These are phyloP conservation scores for Thymelicus lineola DNA, from an alignment of 2,888 invertebrate genomes.

Conservation along the genomic window DNA sequence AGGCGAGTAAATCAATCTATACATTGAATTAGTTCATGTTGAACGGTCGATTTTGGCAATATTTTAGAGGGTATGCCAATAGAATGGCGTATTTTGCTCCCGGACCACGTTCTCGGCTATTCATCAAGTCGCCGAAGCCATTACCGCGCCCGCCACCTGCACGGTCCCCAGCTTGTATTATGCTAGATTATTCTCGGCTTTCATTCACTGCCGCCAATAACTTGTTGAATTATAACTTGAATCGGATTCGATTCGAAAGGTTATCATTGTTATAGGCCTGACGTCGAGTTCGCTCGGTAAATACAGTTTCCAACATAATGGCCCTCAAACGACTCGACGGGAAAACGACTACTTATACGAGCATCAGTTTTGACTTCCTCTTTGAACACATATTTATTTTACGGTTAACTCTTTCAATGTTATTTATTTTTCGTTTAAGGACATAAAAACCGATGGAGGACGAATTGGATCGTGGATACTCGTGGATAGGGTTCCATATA, in stretches of 20 bases:
- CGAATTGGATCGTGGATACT: no score
- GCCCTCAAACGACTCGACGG: conserved; percentile 29
- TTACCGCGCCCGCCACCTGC: conserved; percentile 78
- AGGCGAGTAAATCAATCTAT: conserved; percentile 76
- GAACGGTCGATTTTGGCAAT: conserved; percentile 76
- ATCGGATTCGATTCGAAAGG: conserved; percentile 45
- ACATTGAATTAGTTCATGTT: conserved; percentile 80
- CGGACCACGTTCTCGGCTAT: conserved; percentile 75
- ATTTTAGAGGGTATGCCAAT: conserved; percentile 74
- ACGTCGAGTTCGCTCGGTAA: conserved; percentile 33
- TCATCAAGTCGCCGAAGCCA: conserved; percentile 78
- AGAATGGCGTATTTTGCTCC: conserved; percentile 74
- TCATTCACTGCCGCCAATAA: conserved; percentile 67
- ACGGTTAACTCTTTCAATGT: conserved; percentile 18
- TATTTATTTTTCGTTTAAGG: neutral
- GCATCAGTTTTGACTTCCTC: conserved; percentile 23
- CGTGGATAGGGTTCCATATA: no score
- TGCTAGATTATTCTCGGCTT: conserved; percentile 68
- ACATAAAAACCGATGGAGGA: neutral
- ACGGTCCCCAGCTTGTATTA: conserved; percentile 73
- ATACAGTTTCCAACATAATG: conserved; percentile 38
- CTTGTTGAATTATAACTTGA: conserved; percentile 59
- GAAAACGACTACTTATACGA: conserved; percentile 33
- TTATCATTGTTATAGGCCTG: conserved; percentile 40
- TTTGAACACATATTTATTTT: conserved; percentile 25